These are phyloP conservation scores for Alethe diademata DNA, from an alignment of 2,113 vertebrate genomes.

Conservation along the genomic window DNA sequence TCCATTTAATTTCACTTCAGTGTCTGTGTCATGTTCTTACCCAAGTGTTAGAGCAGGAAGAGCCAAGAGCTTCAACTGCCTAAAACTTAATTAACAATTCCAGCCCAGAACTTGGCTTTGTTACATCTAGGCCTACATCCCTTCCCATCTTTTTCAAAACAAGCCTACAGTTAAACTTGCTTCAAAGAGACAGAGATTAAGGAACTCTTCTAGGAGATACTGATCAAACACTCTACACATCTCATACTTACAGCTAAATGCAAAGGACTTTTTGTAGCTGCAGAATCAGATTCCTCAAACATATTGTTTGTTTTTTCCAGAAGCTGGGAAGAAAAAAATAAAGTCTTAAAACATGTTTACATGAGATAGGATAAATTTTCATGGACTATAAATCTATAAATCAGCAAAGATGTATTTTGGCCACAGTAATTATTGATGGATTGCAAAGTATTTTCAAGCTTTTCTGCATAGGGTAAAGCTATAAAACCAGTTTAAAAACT, in stretches of 20 bases:
- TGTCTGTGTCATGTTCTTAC: not conserved
- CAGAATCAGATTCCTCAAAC: conserved; percentile 80
- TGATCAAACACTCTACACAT: not conserved
- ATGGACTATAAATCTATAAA: not conserved
- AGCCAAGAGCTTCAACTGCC: not conserved
- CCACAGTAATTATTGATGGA: not conserved
- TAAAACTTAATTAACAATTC: not conserved
- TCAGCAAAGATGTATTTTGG: not conserved
- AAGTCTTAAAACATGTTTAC: not conserved
- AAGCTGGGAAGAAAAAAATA: conserved; percentile 74
- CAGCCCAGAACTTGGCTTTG: not conserved
- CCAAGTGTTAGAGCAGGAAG: not conserved
- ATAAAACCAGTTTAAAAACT: not conserved
- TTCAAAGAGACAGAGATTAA: not conserved
- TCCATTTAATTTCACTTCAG: not conserved
- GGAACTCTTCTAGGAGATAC: not conserved
- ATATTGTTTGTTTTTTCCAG: conserved; percentile 83
- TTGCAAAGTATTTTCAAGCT: not conserved
- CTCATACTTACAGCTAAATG: conserved; percentile 90
- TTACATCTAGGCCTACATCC: not conserved
- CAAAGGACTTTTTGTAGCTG: conserved; percentile 86
- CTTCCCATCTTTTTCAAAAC: not conserved
- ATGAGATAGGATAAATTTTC: not conserved
- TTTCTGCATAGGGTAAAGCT: not conserved
- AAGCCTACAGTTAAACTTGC: not conserved